Evolutionary conservation across 1,140 invertebrate genomes (phyloP), one percentile per base, ranked within the genome.

Genomic region (Drosophila cardini): DNA sequence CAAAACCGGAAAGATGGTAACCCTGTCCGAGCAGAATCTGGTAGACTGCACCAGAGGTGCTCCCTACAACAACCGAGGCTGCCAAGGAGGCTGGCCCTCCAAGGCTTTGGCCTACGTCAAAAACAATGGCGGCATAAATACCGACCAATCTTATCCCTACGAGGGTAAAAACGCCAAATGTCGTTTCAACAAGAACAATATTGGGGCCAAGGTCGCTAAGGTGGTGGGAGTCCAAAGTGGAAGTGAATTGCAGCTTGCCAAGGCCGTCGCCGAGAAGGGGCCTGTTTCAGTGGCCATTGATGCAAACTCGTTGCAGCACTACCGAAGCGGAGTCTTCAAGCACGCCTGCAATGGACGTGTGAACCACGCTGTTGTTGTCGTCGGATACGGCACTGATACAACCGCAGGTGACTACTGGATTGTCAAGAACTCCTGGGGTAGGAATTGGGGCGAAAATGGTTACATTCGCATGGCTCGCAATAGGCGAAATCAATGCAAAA

Each of bases 11-110:
- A 92, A 93, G 46, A 92, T 98, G 2, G 93, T 97, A 1, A 96
- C 96, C 1, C 93, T 99, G 0, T 97, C 96, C 68, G 97, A 98
- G 92, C 97, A 99, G 92, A 97, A 98, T 83, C 92, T 99, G 9
- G 93, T 99, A 1, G 98, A 98, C 92, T 98, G 98, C 79, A 96
- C 96, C 0, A 4, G 10, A 1, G 38, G 38, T 4, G 9, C 3
- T 40, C 38, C 38, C 11, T 40, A 40, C 38, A 21, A 18, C 6
- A 32, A 34, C n/a, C 11, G 15, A 36, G 97, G 97, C 8, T 98
- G 97, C 85, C 93, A 95, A 52, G 97, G 97, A 61, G 97, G 97
- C 63, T 92, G 97, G 6, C 97, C 97, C 93, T 94, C 36, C 1
- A 18, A 94, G 46, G 95, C 95, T 6, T 96, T 97, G 86, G 90